Evolutionary conservation across 2,113 vertebrate genomes (phyloP).

Genomic region (Pelobates fuscus): DNA sequence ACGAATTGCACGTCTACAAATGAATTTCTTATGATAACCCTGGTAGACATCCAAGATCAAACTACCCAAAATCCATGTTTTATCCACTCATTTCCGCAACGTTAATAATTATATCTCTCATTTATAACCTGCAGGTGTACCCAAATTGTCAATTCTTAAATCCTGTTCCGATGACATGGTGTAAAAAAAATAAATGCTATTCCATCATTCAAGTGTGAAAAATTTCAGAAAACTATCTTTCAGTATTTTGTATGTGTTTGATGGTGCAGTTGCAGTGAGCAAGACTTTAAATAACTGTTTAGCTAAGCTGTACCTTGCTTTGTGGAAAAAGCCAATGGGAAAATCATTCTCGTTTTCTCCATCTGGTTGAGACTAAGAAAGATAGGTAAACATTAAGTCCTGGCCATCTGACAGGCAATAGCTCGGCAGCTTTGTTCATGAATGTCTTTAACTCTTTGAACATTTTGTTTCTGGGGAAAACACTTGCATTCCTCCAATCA

Average conservation of each 20-base stretch:
- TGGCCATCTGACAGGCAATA: constrained; percentile 57
- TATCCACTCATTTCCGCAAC: too few relatives aligned
- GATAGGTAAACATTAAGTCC: constrained; percentile 55
- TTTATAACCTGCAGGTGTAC: too few relatives aligned
- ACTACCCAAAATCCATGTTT: too few relatives aligned
- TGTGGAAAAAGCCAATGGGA: constrained; percentile 51
- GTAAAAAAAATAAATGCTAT: too few relatives aligned
- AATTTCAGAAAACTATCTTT: constrained; percentile 50
- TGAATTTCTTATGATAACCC: too few relatives aligned
- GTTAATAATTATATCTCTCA: too few relatives aligned
- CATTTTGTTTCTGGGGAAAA: constrained; percentile 60
- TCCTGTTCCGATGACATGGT: too few relatives aligned
- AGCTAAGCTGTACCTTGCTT: constrained; percentile 42
- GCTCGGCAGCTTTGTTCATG: constrained; percentile 59
- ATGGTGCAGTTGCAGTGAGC: constrained; percentile 42
- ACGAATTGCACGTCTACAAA: too few relatives aligned
- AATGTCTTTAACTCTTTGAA: constrained; percentile 57
- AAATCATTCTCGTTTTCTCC: constrained; percentile 50
- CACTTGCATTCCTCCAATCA: constrained; percentile 60
- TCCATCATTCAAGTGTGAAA: constrained; percentile 45
- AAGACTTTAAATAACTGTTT: constrained; percentile 55
- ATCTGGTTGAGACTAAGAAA: constrained; percentile 53
- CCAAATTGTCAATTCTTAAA: too few relatives aligned
- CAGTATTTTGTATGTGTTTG: constrained; percentile 50
- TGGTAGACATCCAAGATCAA: too few relatives aligned